Evolutionary conservation across 2,113 vertebrate genomes (phyloP), one percentile per base, ranked within the genome.

Genomic region (Nerophis lumbriciformis): DNA sequence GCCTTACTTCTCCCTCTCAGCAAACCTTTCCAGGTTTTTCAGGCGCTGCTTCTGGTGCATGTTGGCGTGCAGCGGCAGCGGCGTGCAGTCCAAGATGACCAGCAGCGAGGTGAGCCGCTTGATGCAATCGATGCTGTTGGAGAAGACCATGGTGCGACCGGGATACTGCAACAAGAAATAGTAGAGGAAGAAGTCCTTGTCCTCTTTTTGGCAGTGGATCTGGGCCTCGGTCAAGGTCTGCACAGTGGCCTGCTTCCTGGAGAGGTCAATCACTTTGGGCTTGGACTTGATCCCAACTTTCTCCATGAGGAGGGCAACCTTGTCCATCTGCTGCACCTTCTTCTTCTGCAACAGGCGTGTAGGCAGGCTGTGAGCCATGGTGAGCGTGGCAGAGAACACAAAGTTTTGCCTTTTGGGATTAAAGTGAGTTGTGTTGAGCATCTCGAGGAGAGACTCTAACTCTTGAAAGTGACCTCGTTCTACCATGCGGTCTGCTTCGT

Each of bases 1-100:
- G 78, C 48, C 90, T 92, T 75, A 98, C 96, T 91, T 94, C 13
- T 95, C 88, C 63, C 91, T 87, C 51, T 92, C 92, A 4, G 97
- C 94, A 84, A 99, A 99, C 53, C 93, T 88, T 82, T 99, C 97
- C 82, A 99, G 87, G 82, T 96, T 99, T 87, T 96, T 95, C 55
- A 99, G 86, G 39, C 96, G 91, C 77, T 99, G 96, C 66, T 98
- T 98, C 89, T 99, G 97, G 81, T 98, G 95, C 97, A 99, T 99
- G 82, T 97, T 98, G 51, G 96, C 97, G 0, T 99, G 97, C 16
- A 99, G 88, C 19, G 93, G 91, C 65, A 99, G 83, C 0, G 95
- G 93, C 63, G 83, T 86, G 10, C 90, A 86, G 50, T 93, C 94
- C 80, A 99, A 63, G 76, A 95, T 94, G n/a, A 90, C 89, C 76